Conservation (phyloP, 2,113 vertebrate species). For the human (Homo sapiens) region DNA sequence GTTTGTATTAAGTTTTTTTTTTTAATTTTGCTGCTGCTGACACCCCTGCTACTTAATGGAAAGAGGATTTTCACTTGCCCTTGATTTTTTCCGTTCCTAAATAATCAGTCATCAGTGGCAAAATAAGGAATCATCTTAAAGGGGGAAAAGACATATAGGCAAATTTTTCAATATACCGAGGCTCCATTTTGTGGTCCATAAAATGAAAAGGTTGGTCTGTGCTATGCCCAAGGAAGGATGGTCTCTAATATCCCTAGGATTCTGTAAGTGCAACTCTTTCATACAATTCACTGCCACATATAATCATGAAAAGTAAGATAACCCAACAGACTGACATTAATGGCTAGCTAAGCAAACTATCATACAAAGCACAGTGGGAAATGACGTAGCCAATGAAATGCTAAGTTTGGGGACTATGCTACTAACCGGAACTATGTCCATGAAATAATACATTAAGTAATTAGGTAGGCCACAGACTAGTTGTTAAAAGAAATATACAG, state of each 20-base stretch:
- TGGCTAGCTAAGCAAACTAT: neutral
- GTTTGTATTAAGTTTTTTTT: neutral
- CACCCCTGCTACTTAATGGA: neutral
- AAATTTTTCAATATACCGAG: neutral
- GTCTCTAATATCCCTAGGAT: neutral
- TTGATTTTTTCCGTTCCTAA: neutral
- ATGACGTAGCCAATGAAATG: neutral
- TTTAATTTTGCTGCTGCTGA: neutral
- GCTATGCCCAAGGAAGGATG: neutral
- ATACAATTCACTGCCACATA: neutral
- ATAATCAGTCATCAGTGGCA: neutral
- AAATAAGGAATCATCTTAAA: neutral
- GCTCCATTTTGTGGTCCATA: neutral
- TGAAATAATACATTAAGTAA: conserved; percentile 7
- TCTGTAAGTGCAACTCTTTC: neutral
- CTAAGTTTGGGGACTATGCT: neutral
- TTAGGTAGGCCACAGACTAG: neutral
- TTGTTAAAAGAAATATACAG: neutral
- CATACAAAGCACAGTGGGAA: neutral
- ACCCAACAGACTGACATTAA: fast-evolving
- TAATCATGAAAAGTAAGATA: neutral
- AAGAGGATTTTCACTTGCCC: neutral
- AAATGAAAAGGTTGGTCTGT: neutral
- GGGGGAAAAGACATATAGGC: too few species aligned
- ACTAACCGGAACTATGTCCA: neutral